These are phyloP conservation scores for Parazoanthus atlanticus DNA, from an alignment of 92 coral and sea anemone genomes.

Conservation along the genomic window DNA sequence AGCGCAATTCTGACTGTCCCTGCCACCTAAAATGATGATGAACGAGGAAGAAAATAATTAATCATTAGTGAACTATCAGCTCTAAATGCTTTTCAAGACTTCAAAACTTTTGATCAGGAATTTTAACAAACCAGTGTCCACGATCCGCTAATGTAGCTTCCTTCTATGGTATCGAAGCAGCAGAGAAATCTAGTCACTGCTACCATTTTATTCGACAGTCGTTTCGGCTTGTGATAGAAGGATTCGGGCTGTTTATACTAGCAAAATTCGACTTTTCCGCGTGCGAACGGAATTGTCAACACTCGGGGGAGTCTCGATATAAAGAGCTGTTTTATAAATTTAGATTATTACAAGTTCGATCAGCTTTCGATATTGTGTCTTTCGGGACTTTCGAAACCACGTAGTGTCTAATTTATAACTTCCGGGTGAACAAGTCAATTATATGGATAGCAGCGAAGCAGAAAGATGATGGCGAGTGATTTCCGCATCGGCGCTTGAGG, in stretches of 20 bases:
- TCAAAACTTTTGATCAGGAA: not conserved
- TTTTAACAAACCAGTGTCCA: constrained; percentile 43
- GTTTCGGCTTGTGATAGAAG: not conserved
- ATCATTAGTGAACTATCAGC: not conserved
- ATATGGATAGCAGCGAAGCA: not conserved
- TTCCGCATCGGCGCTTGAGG: too few relatives aligned
- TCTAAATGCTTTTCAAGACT: not conserved
- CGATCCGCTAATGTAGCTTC: constrained; percentile 37
- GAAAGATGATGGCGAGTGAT: too few relatives aligned
- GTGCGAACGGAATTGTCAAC: not conserved
- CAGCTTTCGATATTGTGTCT: not conserved
- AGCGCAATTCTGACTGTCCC: constrained; percentile 36
- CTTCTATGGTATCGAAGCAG: constrained; percentile 35
- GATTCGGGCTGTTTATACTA: not conserved
- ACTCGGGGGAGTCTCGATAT: not conserved
- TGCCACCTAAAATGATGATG: not conserved
- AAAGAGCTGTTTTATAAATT: not conserved
- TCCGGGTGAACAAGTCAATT: not conserved
- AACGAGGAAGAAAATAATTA: not conserved
- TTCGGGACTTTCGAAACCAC: constrained; percentile 43
- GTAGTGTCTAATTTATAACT: not conserved
- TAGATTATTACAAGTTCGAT: not conserved
- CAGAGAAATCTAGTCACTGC: constrained; percentile 25
- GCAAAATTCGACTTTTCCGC: not conserved
- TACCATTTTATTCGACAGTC: not conserved